Evolutionary conservation across 2,888 invertebrate species (phyloP), one percentile per base, ranked within the genome.

Genomic region (Colostygia pectinataria): DNA sequence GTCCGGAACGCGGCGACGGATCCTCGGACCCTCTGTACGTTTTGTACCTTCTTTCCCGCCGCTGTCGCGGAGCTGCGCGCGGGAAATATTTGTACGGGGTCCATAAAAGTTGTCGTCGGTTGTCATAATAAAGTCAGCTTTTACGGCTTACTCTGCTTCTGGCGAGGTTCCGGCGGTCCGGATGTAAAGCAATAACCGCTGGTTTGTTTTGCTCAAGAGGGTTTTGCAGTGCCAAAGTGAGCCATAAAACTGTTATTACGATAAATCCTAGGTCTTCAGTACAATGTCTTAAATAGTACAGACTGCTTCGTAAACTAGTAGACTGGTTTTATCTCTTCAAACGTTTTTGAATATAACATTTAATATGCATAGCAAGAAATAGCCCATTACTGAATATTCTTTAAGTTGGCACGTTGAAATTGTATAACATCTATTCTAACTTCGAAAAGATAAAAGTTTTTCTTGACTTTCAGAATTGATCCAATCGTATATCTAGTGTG

Each of bases 91-190:
- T 59, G 66, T 61, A 71, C 61, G 63, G 66, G n/a, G 66, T 66
- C 64, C 61, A 54, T 50, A 56, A 37, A 60, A 65, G 57, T 64
- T 56, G 59, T 66, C 59, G 63, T 63, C 67, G 63, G 67, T 74
- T 73, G 70, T 65, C 66, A 66, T 74, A 65, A 66, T 66, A 65
- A 71, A 67, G 71, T 80, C 86, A 83, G 82, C 80, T 83, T 87
- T 84, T 84, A 86, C 76, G 89, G 88, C 86, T 88, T 84, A 87
- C 89, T 88, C 82, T 85, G 88, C 80, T 80, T 82, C 86, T 84
- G 68, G 73, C 66, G 71, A 69, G 63, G 71, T 72, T 64, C 63
- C 56, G 63, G 63, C 65, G 63, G 55, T 59, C 63, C 57, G 66
- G 66, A 70, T 64, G 70, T 61, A 68, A 68, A 68, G 67, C 71